Conservation (phyloP, 30 jellyfish, hydroid and myxozoan species). For the Mastigias papua region DNA sequence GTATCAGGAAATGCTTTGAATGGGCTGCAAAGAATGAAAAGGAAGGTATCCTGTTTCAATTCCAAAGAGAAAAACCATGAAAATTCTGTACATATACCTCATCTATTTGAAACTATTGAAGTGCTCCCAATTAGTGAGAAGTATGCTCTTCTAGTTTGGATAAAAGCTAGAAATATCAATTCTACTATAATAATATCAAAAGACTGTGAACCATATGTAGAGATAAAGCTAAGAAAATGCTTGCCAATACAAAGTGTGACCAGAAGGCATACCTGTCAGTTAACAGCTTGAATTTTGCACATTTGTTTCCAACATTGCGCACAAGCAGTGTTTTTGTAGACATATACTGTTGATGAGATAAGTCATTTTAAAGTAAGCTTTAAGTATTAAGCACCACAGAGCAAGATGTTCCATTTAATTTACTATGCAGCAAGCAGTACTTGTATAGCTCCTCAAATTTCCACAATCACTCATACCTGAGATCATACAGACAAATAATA, state of each 20-base stretch:
- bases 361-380: background rate
- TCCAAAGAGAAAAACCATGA: background rate
- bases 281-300: slow-evolving; percentile 74
- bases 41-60: slow-evolving; percentile 42
- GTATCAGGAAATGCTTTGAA: slow-evolving; percentile 87
- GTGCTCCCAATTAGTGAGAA: too few relatives aligned
- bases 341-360: slow-evolving; percentile 51
- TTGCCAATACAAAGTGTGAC: background rate
- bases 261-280: slow-evolving; percentile 74
- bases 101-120: too few relatives aligned
- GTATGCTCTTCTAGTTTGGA: too few relatives aligned
- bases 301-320: slow-evolving; percentile 93
- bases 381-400: too few relatives aligned
- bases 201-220: background rate
- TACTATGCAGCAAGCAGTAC: too few relatives aligned
- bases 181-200: too few relatives aligned
- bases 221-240: background rate
- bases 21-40: slow-evolving; percentile 71
- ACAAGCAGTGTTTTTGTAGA: slow-evolving; percentile 87
- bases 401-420: too few relatives aligned
- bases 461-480: too few relatives aligned
- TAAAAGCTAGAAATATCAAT: too few relatives aligned
- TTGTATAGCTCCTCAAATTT: too few relatives aligned
- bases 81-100: too few relatives aligned
- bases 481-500: too few relatives aligned